Evolutionary conservation across 2,888 invertebrate genomes (phyloP).

Genomic region (Hypena proboscidalis): DNA sequence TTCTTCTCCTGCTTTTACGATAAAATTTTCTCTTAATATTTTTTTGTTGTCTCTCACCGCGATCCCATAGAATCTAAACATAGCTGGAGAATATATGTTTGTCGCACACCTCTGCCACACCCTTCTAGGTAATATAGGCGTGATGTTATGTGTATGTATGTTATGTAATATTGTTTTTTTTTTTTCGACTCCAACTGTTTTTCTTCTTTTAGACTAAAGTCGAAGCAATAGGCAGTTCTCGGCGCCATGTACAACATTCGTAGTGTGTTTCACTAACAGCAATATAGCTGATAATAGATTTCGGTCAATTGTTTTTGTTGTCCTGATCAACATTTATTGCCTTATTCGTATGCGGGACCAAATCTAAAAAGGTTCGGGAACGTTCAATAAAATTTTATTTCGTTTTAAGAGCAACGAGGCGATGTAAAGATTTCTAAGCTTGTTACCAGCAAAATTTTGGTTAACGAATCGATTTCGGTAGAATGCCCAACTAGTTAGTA

Average conservation of each 20-base stretch:
- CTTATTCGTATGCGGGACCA: conserved; percentile 77
- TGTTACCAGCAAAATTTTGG: conserved; percentile 22
- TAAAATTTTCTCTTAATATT: conserved; percentile 13
- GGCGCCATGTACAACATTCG: conserved; percentile 18
- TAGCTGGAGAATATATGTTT: too few relatives aligned
- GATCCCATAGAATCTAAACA: too few relatives aligned
- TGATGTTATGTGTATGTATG: too few relatives aligned
- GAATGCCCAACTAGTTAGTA: conserved; percentile 20
- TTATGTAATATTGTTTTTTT: too few relatives aligned
- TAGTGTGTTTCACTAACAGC: conserved; percentile 53
- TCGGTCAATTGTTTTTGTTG: conserved; percentile 73
- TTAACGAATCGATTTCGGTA: conserved; percentile 16
- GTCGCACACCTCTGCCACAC: too few relatives aligned
- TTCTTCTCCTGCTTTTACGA: conserved; percentile 17
- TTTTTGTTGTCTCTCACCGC: too few relatives aligned
- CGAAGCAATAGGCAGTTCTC: conserved; percentile 29
- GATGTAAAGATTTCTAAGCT: conserved; percentile 38
- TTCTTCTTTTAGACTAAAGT: conserved; percentile 24
- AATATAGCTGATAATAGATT: conserved; percentile 68
- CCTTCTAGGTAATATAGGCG: too few relatives aligned
- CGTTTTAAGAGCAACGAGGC: conserved; percentile 59
- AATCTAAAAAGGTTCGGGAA: conserved; percentile 70
- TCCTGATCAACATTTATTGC: conserved; percentile 77
- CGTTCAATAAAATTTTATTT: conserved; percentile 73
- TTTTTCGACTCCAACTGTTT: conserved; percentile 26